Evolutionary conservation across 1,140 invertebrate genomes (phyloP).

Genomic region (Ectropis grisescens): DNA sequence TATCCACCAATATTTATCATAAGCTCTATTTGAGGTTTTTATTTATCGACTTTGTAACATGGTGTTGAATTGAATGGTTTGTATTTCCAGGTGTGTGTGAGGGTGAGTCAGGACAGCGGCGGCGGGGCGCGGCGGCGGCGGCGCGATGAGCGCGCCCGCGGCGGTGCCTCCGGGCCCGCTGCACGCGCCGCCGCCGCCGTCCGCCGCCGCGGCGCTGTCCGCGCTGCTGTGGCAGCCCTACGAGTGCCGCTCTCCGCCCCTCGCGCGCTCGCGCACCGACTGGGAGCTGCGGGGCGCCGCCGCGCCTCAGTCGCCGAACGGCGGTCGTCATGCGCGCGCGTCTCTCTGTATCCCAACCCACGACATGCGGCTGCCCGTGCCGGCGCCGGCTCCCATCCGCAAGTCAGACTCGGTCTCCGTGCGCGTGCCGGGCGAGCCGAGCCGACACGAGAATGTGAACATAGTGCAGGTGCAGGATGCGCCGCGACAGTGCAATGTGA

Average conservation of each 20-base stretch:
- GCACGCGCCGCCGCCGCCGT: constrained; percentile 49
- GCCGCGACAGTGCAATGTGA: constrained; percentile 35
- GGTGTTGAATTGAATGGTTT: too few relatives aligned
- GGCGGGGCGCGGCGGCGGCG: constrained; percentile 39
- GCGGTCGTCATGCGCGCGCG: constrained; percentile 63
- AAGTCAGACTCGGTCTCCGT: constrained; percentile 56
- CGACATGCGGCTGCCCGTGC: constrained; percentile 63
- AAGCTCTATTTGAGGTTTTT: too few relatives aligned
- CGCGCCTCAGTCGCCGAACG: constrained; percentile 50
- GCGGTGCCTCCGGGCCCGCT: background rate
- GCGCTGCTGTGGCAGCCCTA: constrained; percentile 66
- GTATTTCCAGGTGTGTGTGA: background rate
- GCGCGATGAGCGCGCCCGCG: constrained; percentile 37
- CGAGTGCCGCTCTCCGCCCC: constrained; percentile 62
- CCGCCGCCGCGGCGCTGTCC: constrained; percentile 65
- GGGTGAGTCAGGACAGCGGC: constrained; percentile 24
- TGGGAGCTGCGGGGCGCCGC: constrained; percentile 29
- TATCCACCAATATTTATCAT: too few relatives aligned
- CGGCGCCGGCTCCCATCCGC: constrained; percentile 49
- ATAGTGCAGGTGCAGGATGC: constrained; percentile 57
- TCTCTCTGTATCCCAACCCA: constrained; percentile 40
- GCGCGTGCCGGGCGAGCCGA: constrained; percentile 53
- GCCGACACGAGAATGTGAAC: constrained; percentile 50
- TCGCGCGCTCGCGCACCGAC: constrained; percentile 52
- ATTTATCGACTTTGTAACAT: too few relatives aligned